Conservation (phyloP, 1,140 invertebrate species). For the Drosophila pseudoobscura region DNA sequence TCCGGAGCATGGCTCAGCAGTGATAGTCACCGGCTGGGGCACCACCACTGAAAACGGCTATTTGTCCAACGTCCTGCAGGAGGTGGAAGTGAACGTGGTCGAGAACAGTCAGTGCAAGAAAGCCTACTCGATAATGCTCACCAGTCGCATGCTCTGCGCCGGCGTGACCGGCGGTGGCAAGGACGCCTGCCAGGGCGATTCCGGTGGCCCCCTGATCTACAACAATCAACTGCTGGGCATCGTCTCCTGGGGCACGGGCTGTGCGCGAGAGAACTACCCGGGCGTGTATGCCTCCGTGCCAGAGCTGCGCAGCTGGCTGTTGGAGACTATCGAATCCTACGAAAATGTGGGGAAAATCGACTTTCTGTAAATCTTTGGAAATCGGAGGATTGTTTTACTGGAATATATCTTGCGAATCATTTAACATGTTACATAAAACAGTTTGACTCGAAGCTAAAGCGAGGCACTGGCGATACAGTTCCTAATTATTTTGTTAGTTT, state of each 20-base stretch:
- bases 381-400: neutral
- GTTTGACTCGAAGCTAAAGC: neutral
- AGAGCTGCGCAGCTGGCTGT: constrained; percentile 82
- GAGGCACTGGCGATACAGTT: neutral
- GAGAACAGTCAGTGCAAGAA: constrained; percentile 56
- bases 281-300: constrained; percentile 88
- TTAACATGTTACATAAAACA: constrained; percentile 24
- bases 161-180: constrained; percentile 83
- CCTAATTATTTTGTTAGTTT: constrained; percentile 27
- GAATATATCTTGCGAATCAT: neutral
- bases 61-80: constrained; percentile 57
- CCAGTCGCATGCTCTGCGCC: constrained; percentile 85
- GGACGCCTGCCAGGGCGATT: constrained; percentile 85
- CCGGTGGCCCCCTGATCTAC: constrained; percentile 82
- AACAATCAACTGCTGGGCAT: constrained; percentile 85
- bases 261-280: constrained; percentile 85
- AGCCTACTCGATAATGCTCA: constrained; percentile 73
- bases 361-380: constrained; percentile 37
- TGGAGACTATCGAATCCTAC: neutral
- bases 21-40: constrained; percentile 75
- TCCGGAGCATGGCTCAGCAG: constrained; percentile 45
- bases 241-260: constrained; percentile 89
- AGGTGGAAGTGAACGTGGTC: constrained; percentile 58
- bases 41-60: constrained; percentile 42
- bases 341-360: constrained; percentile 46